phyloP scores from a whole-genome alignment of 53 echinoderm and acorn worm genomes.

The Stichopus horrens region DNA sequence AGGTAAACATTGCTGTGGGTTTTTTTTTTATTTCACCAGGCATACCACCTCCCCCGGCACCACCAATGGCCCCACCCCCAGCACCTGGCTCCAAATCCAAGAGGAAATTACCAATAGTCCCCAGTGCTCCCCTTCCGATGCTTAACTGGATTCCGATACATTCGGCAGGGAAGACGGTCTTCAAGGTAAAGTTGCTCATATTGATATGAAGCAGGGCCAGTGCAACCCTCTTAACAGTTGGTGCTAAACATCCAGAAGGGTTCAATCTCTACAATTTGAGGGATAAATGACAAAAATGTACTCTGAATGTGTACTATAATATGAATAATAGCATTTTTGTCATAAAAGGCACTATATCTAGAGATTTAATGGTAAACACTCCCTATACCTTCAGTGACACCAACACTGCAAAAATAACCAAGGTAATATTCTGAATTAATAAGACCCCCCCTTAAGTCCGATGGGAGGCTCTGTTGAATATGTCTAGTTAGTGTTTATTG shows the following conservation, averaged over 20 bases:
- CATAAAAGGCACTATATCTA: no score
- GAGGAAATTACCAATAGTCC: conserved; percentile 17
- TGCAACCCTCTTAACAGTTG: neutral
- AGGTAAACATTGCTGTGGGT: neutral
- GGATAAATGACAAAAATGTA: no score
- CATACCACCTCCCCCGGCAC: conserved; percentile 40
- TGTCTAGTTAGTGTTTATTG: no score
- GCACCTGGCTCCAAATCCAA: conserved; percentile 48
- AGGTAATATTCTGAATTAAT: no score
- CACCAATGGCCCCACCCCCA: conserved; percentile 59
- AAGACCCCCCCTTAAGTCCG: no score
- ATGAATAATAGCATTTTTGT: no score
- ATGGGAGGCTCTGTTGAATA: no score
- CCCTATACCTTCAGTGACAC: no score
- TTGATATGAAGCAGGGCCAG: neutral
- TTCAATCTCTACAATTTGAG: no score
- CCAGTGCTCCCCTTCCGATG: conserved; percentile 61
- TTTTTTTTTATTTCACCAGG: neutral
- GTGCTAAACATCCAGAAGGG: neutral
- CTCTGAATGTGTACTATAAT: no score
- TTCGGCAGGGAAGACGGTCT: conserved; percentile 72
- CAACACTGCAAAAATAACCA: no score
- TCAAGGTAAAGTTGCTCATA: conserved; percentile 60
- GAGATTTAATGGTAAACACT: no score
- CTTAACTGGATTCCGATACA: conserved; percentile 78